phyloP scores from a whole-genome alignment of 2,888 invertebrate species.

The Mycalesis mineus region DNA sequence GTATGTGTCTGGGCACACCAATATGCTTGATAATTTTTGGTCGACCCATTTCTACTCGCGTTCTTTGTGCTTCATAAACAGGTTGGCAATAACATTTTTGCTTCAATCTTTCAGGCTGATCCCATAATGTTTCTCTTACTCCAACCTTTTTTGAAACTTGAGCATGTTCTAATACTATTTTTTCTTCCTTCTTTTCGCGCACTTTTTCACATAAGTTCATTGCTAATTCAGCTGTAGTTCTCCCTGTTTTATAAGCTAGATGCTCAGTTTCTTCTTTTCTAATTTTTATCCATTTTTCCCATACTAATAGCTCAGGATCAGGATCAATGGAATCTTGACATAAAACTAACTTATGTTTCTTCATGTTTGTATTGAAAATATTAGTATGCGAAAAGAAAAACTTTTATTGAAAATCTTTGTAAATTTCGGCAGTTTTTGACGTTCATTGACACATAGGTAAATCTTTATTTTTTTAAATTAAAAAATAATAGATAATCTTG shows the following conservation, averaged over 20 bases:
- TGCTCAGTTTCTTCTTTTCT: constrained; percentile 51
- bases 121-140: constrained; percentile 51
- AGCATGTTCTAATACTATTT: constrained; percentile 55
- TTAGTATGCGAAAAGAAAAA: no score
- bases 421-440: no score
- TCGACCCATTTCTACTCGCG: constrained; percentile 50
- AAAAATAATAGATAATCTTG: no score
- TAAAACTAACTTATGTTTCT: constrained; percentile 4
- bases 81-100: constrained; percentile 52
- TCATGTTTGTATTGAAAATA: not conserved
- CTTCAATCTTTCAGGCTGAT: constrained; percentile 50
- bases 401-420: no score
- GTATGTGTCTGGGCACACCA: constrained; percentile 53
- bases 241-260: constrained; percentile 41
- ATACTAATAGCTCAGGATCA: constrained; percentile 52
- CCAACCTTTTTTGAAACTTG: constrained; percentile 47
- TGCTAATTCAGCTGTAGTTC: constrained; percentile 51
- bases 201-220: constrained; percentile 57
- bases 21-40: constrained; percentile 56
- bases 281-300: constrained; percentile 67
- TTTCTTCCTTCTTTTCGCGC: constrained; percentile 57
- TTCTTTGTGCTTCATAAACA: constrained; percentile 56
- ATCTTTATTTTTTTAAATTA: no score
- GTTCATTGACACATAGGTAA: no score
- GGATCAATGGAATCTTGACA: constrained; percentile 38